Conservation (phyloP, 2,113 vertebrate species). For the Eupsittula cactorum region DNA sequence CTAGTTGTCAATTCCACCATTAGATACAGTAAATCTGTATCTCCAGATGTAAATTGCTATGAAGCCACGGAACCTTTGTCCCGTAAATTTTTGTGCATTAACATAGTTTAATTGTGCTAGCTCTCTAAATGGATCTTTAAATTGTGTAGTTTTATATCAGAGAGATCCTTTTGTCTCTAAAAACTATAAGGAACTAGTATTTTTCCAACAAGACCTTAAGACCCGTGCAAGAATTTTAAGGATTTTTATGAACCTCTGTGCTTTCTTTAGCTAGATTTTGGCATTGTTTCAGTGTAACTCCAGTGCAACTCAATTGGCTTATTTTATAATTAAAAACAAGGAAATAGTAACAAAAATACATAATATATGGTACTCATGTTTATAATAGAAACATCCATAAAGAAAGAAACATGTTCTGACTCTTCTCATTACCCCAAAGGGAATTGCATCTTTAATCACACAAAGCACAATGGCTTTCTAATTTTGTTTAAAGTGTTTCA, state of each 20-base stretch:
- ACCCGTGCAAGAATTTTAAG: slow-evolving; percentile 65
- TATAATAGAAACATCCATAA: slow-evolving; percentile 81
- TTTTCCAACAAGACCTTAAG: slow-evolving; percentile 67
- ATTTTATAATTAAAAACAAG: slow-evolving; percentile 78
- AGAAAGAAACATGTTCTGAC: slow-evolving; percentile 80
- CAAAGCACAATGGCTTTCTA: slow-evolving; percentile 80
- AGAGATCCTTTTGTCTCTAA: slow-evolving; percentile 49
- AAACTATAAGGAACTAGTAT: slow-evolving; percentile 49
- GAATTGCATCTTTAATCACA: slow-evolving; percentile 87
- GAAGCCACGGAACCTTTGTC: not conserved
- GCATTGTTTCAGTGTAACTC: slow-evolving; percentile 72
- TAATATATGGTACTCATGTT: slow-evolving; percentile 75
- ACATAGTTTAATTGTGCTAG: slow-evolving; percentile 1
- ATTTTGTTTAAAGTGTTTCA: slow-evolving; percentile 91
- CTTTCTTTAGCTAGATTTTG: slow-evolving; percentile 74
- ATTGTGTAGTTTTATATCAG: slow-evolving; percentile 17
- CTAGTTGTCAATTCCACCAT: not conserved
- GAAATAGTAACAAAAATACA: slow-evolving; percentile 77
- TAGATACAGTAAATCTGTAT: not conserved
- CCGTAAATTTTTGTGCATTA: slow-evolving; percentile 8
- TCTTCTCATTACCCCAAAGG: slow-evolving; percentile 81
- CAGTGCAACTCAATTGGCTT: slow-evolving; percentile 69
- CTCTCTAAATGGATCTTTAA: slow-evolving; percentile 11
- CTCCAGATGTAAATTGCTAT: slow-evolving; percentile 20
- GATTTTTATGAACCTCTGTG: slow-evolving; percentile 70